These are phyloP conservation scores for Macrocentrus cingulum DNA, from an alignment of 1,140 invertebrate genomes.

Conservation along the genomic window DNA sequence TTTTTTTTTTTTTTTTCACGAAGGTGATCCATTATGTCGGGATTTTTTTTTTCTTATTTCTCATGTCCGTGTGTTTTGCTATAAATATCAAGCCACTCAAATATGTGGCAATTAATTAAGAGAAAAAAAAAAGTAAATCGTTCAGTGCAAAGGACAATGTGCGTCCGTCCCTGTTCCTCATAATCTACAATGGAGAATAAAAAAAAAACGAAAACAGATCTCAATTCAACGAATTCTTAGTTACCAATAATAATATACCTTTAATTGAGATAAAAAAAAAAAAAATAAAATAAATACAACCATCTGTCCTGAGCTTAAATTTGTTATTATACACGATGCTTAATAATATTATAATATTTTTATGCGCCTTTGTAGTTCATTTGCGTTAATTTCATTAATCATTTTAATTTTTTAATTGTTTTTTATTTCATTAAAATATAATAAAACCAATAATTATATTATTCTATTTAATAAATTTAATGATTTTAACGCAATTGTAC, in stretches of 20 bases:
- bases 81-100: not conserved
- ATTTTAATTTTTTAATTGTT: conserved; percentile 16
- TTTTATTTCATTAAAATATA: not conserved
- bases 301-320: conserved; percentile 58
- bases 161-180: conserved; percentile 39
- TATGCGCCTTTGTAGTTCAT: conserved; percentile 50
- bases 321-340: conserved; percentile 59
- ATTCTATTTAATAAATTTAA: conserved; percentile 7
- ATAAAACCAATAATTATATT: conserved; percentile 6
- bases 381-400: conserved; percentile 41
- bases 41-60: not conserved
- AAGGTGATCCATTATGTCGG: conserved; percentile 11
- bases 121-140: conserved; percentile 13
- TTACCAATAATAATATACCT: not conserved
- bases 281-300: conserved; percentile 21
- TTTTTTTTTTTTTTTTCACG: too few relatives aligned
- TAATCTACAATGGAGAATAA: conserved; percentile 30
- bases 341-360: conserved; percentile 59
- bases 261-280: conserved; percentile 23
- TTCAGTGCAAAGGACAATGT: conserved; percentile 38
- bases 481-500: conserved; percentile 43
- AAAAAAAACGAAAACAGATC: not conserved
- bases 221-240: not conserved
- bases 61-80: not conserved
- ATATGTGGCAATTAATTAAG: not conserved